Percentiles rank a stretch among this genome's conserved stretches.
These are phyloP conservation scores for Cetoscarus ocellatus DNA, from an alignment of 2,797 vertebrate species.

Conservation along the genomic window DNA sequence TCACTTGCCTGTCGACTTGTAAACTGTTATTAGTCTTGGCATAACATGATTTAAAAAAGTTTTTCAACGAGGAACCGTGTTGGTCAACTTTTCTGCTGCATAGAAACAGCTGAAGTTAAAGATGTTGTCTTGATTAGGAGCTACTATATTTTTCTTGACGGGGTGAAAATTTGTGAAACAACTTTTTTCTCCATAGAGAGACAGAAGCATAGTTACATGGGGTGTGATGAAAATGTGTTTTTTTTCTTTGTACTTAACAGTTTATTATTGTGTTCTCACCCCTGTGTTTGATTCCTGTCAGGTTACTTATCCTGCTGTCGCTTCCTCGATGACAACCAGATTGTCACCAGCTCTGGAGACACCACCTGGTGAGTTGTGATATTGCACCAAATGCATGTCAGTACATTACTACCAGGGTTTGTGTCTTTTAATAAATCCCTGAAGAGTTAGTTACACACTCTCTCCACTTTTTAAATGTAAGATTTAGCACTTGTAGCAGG, in stretches of 20 bases:
- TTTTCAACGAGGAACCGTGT: no score
- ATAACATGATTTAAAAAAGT: no score
- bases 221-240: not conserved
- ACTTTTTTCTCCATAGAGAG: no score
- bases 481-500: no score
- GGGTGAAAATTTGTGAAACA: no score
- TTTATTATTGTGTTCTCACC: not conserved
- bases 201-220: not conserved
- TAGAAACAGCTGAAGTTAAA: no score
- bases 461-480: no score
- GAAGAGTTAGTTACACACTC: not conserved
- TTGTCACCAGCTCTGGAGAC: constrained; percentile 98
- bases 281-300: constrained; percentile 68
- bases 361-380: constrained; percentile 93
- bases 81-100: no score
- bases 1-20: no score
- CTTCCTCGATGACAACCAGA: constrained; percentile 99
- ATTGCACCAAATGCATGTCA: constrained; percentile 37
- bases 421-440: not conserved
- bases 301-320: constrained; percentile 99
- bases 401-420: not conserved
- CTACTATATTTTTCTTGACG: no score
- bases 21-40: no score
- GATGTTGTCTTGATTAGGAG: no score
- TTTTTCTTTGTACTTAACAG: not conserved